Conservation (phyloP, 2,797 vertebrate genomes). For the Ibycter americanus region DNA sequence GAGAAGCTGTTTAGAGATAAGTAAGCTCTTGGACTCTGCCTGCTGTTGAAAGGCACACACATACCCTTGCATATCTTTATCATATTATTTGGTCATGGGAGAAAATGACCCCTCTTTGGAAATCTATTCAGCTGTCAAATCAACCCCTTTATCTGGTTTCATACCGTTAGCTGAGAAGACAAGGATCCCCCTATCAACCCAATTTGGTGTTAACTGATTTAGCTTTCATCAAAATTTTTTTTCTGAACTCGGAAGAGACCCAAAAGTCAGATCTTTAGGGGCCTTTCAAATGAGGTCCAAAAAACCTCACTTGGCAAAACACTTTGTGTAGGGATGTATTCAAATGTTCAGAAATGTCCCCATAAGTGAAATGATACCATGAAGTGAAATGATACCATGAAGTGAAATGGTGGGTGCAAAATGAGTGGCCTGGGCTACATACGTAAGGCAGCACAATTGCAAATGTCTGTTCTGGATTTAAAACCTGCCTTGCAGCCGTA, state of each 20-base stretch:
- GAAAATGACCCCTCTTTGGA: conserved; percentile 56
- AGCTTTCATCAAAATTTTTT: conserved; percentile 49
- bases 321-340: background rate
- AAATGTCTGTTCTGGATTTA: conserved; percentile 25
- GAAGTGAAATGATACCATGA: conserved; percentile 55
- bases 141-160: conserved; percentile 59
- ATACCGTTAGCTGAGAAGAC: conserved; percentile 55
- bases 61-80: conserved; percentile 37
- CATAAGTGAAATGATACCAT: conserved; percentile 40
- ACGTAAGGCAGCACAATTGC: background rate
- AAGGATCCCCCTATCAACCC: conserved; percentile 60
- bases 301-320: conserved; percentile 28
- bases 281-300: conserved; percentile 24
- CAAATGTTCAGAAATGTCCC: conserved; percentile 40
- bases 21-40: conserved; percentile 26
- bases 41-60: conserved; percentile 51
- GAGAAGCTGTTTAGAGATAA: conserved; percentile 40
- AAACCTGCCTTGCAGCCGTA: conserved; percentile 16
- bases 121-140: conserved; percentile 61
- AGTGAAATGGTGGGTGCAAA: conserved; percentile 56
- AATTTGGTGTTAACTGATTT: conserved; percentile 60
- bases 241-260: background rate
- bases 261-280: background rate
- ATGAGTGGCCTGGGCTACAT: conserved; percentile 11
- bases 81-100: conserved; percentile 61